Evolutionary conservation across 2,888 invertebrate species (phyloP).

Genomic region (Ophion slaviceki): DNA sequence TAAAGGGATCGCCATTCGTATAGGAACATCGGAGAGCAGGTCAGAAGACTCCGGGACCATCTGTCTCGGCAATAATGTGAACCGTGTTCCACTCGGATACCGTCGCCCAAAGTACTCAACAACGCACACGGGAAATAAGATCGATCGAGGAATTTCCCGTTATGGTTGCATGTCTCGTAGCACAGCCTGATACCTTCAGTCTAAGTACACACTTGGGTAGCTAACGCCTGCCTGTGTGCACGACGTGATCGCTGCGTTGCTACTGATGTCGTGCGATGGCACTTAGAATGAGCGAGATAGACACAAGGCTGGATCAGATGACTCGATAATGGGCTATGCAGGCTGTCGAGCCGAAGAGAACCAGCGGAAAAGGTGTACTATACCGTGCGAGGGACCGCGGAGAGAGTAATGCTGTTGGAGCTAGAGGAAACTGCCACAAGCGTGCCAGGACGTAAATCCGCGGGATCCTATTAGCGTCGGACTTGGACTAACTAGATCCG

Average conservation of each 20-base stretch:
- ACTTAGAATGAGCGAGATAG: conserved; percentile 40
- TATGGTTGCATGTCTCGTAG: conserved; percentile 1
- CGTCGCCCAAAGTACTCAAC: not conserved
- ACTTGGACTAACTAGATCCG: conserved; percentile 70
- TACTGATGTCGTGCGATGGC: conserved; percentile 37
- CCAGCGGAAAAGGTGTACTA: conserved; percentile 61
- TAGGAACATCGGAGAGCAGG: conserved; percentile 10
- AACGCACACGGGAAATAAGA: not conserved
- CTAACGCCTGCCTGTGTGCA: conserved; percentile 31
- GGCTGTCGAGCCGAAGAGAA: conserved; percentile 62
- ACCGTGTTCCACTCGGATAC: not conserved
- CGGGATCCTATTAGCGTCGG: conserved; percentile 72
- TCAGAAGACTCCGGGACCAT: conserved; percentile 24
- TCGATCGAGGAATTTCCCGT: conserved; percentile 1
- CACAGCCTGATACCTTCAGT: conserved; percentile 8
- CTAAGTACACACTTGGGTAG: not conserved
- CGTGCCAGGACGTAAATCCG: conserved; percentile 54
- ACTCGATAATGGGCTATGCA: conserved; percentile 71
- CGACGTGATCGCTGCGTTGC: conserved; percentile 17
- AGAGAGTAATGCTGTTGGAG: conserved; percentile 15
- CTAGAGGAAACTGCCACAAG: conserved; percentile 25
- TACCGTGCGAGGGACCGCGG: conserved; percentile 33
- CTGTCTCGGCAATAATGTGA: conserved; percentile 16
- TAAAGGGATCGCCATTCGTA: conserved; percentile 17
- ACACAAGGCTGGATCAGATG: conserved; percentile 68